Evolutionary conservation across 2,888 invertebrate genomes (phyloP).

Genomic region (Drosophila conformis): DNA sequence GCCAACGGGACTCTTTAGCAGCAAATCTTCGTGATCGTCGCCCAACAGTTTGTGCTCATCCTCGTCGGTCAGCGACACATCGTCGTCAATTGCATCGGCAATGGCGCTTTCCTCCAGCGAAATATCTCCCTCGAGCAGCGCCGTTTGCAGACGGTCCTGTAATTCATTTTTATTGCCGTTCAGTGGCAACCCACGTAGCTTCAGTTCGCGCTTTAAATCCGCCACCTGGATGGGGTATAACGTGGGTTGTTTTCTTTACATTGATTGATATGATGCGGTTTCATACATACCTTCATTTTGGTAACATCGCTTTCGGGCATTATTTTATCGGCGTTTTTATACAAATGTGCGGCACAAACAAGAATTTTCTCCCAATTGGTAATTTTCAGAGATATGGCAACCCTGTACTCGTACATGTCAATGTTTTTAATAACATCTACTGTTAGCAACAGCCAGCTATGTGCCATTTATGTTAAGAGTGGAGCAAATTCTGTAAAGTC

Average conservation of each 20-base stretch:
- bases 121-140: slow-evolving; percentile 85
- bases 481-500: slow-evolving; percentile 2
- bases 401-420: slow-evolving; percentile 2
- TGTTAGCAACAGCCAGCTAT: not conserved
- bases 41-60: slow-evolving; percentile 84
- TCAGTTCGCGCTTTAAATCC: slow-evolving; percentile 93
- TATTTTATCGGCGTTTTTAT: slow-evolving; percentile 28
- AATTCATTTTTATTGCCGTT: slow-evolving; percentile 94
- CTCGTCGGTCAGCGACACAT: slow-evolving; percentile 86
- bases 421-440: slow-evolving; percentile 3
- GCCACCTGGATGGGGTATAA: slow-evolving; percentile 87
- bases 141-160: slow-evolving; percentile 90
- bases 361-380: slow-evolving; percentile 25
- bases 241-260: not conserved
- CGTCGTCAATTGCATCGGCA: slow-evolving; percentile 84
- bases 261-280: not conserved
- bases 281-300: slow-evolving; percentile 83
- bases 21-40: slow-evolving; percentile 80
- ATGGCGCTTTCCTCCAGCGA: slow-evolving; percentile 85
- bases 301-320: slow-evolving; percentile 84
- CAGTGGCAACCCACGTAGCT: slow-evolving; percentile 90
- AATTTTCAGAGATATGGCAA: slow-evolving; percentile 17
- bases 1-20: slow-evolving; percentile 80
- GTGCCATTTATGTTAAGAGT: not conserved
- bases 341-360: slow-evolving; percentile 34